phyloP scores from a whole-genome alignment of 2,113 vertebrate genomes.

The Jaculus jaculus region DNA sequence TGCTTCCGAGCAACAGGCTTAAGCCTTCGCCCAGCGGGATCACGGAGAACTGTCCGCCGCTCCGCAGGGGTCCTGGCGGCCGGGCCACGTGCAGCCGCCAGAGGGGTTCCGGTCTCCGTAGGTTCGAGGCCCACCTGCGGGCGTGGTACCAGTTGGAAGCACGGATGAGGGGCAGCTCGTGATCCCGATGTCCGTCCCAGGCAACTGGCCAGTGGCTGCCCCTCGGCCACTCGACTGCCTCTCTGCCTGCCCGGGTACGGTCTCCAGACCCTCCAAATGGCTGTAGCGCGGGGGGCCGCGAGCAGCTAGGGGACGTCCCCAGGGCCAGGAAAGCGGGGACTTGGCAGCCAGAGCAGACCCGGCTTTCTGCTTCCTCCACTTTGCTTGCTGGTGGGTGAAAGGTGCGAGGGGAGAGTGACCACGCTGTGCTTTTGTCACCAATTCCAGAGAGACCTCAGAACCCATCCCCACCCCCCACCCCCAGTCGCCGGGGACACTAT shows the following conservation, averaged over 20 bases:
- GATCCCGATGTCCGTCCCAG: fast-evolving
- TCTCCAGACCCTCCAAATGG: too few species aligned
- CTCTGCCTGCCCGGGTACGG: background rate
- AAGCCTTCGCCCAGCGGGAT: background rate
- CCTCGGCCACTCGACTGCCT: background rate
- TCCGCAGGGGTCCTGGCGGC: background rate
- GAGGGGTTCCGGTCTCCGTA: fast-evolving
- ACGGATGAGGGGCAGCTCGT: background rate
- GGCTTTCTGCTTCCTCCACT: background rate
- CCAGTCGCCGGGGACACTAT: background rate
- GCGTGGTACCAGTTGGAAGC: too few species aligned
- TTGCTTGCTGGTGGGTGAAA: background rate
- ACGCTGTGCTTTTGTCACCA: background rate
- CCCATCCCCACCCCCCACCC: background rate
- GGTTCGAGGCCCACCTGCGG: background rate
- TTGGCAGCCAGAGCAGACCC: background rate
- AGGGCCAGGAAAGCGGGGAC: background rate
- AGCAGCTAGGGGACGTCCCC: background rate
- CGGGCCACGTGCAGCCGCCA: background rate
- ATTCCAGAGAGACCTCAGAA: background rate
- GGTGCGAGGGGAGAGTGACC: background rate
- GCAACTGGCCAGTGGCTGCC: background rate
- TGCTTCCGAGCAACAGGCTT: fast-evolving
- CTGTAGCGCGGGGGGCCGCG: fast-evolving
- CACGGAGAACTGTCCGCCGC: background rate